A percentile compares a stretch with the other conserved stretches of the same genome.
Evolutionary conservation across 2,888 invertebrate species (phyloP).

Genomic region (Machimus rusticus): DNA sequence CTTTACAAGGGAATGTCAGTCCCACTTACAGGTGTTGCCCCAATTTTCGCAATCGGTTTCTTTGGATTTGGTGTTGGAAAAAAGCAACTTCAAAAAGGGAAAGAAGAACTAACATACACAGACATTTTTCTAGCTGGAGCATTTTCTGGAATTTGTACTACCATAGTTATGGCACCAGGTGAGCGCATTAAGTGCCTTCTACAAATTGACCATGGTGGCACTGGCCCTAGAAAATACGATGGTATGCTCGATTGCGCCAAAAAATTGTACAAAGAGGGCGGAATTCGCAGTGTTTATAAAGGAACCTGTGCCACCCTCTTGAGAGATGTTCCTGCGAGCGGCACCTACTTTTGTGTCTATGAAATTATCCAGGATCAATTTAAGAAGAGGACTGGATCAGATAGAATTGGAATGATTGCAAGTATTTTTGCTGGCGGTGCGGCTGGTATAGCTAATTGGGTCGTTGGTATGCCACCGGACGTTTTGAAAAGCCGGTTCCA

Average conservation of each 20-base stretch:
- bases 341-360: conserved; percentile 97
- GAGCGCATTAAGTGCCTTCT: conserved; percentile 98
- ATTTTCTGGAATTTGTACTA: conserved; percentile 96
- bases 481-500: conserved; percentile 98
- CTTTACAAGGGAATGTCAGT: conserved; percentile 91
- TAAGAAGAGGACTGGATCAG: conserved; percentile 67
- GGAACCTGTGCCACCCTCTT: conserved; percentile 87
- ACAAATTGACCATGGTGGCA: conserved; percentile 79
- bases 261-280: conserved; percentile 91
- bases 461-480: conserved; percentile 96
- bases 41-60: conserved; percentile 96
- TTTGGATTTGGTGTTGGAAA: conserved; percentile 97
- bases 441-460: conserved; percentile 97
- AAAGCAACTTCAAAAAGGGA: conserved; percentile 73
- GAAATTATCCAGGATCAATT: conserved; percentile 86
- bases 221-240: conserved; percentile 75
- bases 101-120: conserved; percentile 71
- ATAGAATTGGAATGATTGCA: conserved; percentile 66
- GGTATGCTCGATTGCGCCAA: conserved; percentile 93
- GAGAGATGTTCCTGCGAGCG: conserved; percentile 97
- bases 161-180: conserved; percentile 96
- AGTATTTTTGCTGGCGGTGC: conserved; percentile 94
- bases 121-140: conserved; percentile 94
- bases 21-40: conserved; percentile 95
- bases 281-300: conserved; percentile 90